A percentile compares a stretch with the other conserved stretches of the same genome.
These are phyloP conservation scores for Delichon dasypus DNA, from an alignment of 2,797 vertebrate species.

Conservation along the genomic window DNA sequence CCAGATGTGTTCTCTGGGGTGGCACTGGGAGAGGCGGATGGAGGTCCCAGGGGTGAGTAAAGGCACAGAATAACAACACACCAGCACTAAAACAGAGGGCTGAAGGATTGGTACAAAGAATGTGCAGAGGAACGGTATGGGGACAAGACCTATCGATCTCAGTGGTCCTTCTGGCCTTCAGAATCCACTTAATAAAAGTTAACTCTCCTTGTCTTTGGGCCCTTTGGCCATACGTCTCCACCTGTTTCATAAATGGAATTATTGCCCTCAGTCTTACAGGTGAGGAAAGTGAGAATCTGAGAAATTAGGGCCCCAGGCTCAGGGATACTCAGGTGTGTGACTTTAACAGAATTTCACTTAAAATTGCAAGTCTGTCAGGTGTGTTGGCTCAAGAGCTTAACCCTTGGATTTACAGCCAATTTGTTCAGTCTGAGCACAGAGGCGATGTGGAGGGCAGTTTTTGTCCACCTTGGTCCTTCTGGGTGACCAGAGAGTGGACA, in stretches of 20 bases:
- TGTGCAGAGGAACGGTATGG: background rate
- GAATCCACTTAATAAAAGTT: constrained; percentile 40
- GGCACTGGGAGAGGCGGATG: background rate
- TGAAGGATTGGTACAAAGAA: background rate
- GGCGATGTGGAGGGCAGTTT: background rate
- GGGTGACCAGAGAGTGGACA: background rate
- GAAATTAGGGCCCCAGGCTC: constrained; percentile 4
- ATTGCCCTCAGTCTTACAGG: background rate
- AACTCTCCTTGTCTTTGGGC: background rate
- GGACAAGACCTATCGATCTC: background rate
- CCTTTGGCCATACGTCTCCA: background rate
- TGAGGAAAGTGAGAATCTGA: background rate
- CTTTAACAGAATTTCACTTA: constrained; percentile 20
- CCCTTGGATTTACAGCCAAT: background rate
- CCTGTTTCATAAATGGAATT: constrained; percentile 33
- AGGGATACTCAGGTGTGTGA: background rate
- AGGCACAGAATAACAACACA: background rate
- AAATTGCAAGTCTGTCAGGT: background rate
- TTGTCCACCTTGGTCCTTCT: background rate
- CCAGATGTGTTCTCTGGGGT: background rate
- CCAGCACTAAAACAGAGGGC: background rate
- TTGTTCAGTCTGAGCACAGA: background rate
- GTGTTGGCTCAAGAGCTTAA: constrained; percentile 1
- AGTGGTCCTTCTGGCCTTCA: background rate
- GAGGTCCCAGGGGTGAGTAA: background rate